phyloP scores from a whole-genome alignment of 2,797 vertebrate species.

The Takifugu rubripes region DNA sequence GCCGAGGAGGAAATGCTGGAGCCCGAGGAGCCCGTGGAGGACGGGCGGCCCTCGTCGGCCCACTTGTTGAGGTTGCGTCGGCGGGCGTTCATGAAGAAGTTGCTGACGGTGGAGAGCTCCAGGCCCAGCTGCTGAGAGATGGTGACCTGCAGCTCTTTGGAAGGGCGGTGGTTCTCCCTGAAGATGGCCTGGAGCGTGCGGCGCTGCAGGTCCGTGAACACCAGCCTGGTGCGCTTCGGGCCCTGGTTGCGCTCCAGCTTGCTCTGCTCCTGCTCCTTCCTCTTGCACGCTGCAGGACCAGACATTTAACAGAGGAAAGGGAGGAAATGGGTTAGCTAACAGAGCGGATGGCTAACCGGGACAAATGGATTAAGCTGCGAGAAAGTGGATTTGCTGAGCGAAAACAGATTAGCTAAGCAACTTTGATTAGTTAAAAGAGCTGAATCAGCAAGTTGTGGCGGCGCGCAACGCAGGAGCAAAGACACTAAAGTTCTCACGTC shows the following conservation, averaged over 20 bases:
- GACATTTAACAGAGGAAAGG: slow-evolving; percentile 2
- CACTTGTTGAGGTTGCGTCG: slow-evolving; percentile 85
- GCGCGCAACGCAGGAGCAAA: slow-evolving; percentile 59
- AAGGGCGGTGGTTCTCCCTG: slow-evolving; percentile 83
- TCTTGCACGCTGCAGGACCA: slow-evolving; percentile 79
- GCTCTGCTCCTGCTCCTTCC: slow-evolving; percentile 85
- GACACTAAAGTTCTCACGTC: slow-evolving; percentile 53
- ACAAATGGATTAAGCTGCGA: slow-evolving; percentile 70
- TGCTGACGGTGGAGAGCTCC: slow-evolving; percentile 86
- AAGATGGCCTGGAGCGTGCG: slow-evolving; percentile 85
- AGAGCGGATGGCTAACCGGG: slow-evolving; percentile 64
- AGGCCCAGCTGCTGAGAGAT: slow-evolving; percentile 86
- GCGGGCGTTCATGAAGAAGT: slow-evolving; percentile 90
- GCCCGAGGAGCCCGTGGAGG: slow-evolving; percentile 80
- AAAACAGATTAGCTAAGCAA: slow-evolving; percentile 74
- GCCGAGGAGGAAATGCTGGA: slow-evolving; percentile 77
- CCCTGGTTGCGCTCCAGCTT: slow-evolving; percentile 84
- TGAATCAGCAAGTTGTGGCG: slow-evolving; percentile 70
- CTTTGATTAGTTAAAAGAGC: slow-evolving; percentile 72
- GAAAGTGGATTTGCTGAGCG: slow-evolving; percentile 73
- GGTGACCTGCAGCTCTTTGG: slow-evolving; percentile 86
- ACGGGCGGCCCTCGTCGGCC: slow-evolving; percentile 82
- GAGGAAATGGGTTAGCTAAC: slow-evolving; percentile 51
- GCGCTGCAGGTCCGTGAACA: slow-evolving; percentile 86
- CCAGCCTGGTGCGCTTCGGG: slow-evolving; percentile 82